Evolutionary conservation across 1,140 invertebrate species (phyloP).

Genomic region (Tribolium madens): DNA sequence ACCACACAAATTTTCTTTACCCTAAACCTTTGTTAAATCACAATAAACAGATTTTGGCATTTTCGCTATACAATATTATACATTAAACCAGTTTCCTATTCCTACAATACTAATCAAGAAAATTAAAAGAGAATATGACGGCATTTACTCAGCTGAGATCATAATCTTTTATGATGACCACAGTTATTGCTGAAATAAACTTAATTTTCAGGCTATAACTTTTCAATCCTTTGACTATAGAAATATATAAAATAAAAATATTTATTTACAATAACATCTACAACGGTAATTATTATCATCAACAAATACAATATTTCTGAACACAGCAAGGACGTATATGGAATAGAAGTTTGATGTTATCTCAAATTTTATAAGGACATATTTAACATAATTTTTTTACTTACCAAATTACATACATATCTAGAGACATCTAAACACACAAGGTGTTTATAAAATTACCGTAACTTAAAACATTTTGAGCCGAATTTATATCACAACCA

Average conservation of each 20-base stretch:
- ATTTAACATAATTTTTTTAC: neutral
- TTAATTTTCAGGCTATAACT: too few relatives aligned
- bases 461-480: too few relatives aligned
- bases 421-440: neutral
- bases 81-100: conserved; percentile 9
- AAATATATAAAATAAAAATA: too few relatives aligned
- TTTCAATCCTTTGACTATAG: too few relatives aligned
- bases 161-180: neutral
- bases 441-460: neutral
- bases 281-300: too few relatives aligned
- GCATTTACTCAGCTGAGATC: neutral
- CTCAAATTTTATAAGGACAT: neutral
- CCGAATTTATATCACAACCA: neutral
- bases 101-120: conserved; percentile 12
- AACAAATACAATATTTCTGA: neutral
- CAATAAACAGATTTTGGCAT: conserved; percentile 29
- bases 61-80: conserved; percentile 26
- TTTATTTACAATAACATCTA: neutral
- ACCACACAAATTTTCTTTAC: conserved; percentile 1
- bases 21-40: conserved; percentile 25
- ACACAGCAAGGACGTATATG: neutral
- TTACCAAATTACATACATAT: neutral
- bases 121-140: conserved; percentile 1
- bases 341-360: neutral
- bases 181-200: neutral